Percentiles rank a stretch among this genome's conserved stretches.
These are phyloP conservation scores for Proisotoma minuta DNA, from an alignment of 2,888 invertebrate genomes.

Conservation along the genomic window DNA sequence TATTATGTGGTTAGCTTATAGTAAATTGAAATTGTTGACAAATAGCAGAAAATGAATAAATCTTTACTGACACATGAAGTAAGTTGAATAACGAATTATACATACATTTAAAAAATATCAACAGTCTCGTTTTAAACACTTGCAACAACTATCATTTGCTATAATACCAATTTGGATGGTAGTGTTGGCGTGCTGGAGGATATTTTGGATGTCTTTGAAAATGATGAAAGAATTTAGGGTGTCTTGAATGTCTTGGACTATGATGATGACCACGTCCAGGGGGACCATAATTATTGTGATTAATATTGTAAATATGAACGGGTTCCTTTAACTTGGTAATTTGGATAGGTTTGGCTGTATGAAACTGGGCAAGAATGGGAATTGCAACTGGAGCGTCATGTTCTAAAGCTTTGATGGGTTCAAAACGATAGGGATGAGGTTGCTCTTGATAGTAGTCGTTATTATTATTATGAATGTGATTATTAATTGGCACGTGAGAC, in stretches of 20 bases:
- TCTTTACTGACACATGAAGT: no score
- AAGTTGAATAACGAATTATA: no score
- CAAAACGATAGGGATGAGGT: background rate
- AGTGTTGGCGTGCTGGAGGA: background rate
- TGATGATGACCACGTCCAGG: background rate
- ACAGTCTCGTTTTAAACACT: no score
- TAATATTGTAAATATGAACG: background rate
- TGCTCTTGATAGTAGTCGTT: conserved; percentile 18
- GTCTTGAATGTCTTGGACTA: background rate
- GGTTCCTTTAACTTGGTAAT: conserved; percentile 8
- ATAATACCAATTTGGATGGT: background rate
- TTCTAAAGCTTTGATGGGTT: conserved; percentile 16
- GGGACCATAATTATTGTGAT: conserved; percentile 6
- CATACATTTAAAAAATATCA: no score
- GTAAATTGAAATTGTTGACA: no score
- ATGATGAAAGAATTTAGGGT: background rate
- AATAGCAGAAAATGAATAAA: no score
- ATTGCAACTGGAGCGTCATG: conserved; percentile 25
- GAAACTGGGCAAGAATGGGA: conserved; percentile 34
- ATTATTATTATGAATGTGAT: conserved; percentile 6
- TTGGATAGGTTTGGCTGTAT: conserved; percentile 16
- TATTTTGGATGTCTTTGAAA: background rate
- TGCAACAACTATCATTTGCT: no score
- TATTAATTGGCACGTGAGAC: background rate
- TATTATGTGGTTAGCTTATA: no score